Evolutionary conservation across 1,140 invertebrate species (phyloP).

Genomic region (Pogonognathellus flavescens): DNA sequence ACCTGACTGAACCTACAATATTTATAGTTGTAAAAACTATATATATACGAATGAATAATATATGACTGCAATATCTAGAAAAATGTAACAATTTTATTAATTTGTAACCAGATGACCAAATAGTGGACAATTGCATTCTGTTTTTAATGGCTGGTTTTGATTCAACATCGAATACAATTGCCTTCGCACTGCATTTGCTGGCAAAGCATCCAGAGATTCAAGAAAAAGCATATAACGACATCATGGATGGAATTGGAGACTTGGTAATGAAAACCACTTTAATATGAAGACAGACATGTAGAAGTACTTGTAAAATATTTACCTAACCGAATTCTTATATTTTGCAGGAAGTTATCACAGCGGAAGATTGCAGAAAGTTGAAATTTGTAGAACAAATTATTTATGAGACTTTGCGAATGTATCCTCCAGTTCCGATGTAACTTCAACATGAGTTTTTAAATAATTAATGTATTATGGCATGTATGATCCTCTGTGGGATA

Average conservation of each 20-base stretch:
- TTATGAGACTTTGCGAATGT: constrained; percentile 68
- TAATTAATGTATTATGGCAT: not conserved
- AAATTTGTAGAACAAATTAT: constrained; percentile 65
- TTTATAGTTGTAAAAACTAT: too few relatives aligned
- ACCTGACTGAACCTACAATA: too few relatives aligned
- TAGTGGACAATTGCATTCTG: constrained; percentile 65
- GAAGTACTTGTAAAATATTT: too few relatives aligned
- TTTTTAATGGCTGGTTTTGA: constrained; percentile 66
- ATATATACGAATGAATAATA: too few relatives aligned
- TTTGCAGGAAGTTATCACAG: constrained; percentile 60
- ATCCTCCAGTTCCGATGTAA: constrained; percentile 67
- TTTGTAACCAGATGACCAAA: constrained; percentile 57
- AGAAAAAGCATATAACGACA: constrained; percentile 64
- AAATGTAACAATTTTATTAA: not conserved
- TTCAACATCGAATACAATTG: constrained; percentile 65
- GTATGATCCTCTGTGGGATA: not conserved
- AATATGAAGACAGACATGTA: not conserved
- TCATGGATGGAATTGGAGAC: constrained; percentile 65
- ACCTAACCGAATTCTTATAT: not conserved
- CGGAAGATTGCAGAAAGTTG: constrained; percentile 65
- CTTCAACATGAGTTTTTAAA: constrained; percentile 20
- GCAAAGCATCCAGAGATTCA: constrained; percentile 66
- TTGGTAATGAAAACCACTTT: constrained; percentile 42
- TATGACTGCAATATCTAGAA: too few relatives aligned
- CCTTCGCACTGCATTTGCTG: constrained; percentile 64